Conservation (phyloP, 2,113 vertebrate genomes). For the Sardina pilchardus region DNA sequence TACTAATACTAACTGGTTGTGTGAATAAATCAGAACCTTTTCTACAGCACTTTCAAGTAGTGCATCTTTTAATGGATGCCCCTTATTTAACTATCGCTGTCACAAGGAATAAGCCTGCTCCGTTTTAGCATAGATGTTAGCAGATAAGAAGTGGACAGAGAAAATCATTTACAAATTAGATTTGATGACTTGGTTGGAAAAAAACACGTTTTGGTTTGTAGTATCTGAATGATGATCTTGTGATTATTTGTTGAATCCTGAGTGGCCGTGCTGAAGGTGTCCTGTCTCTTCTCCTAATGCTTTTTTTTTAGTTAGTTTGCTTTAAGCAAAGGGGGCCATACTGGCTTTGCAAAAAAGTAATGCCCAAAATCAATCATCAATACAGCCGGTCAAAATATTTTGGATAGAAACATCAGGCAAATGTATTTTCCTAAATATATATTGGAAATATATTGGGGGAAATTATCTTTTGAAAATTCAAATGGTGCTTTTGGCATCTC, state of each 20-base stretch:
- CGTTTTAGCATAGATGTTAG: no score
- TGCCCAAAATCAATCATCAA: not conserved
- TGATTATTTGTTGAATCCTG: not conserved
- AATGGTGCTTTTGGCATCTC: not conserved
- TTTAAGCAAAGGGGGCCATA: not conserved
- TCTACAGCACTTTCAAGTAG: not conserved
- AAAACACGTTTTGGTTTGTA: not conserved
- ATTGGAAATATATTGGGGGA: no score
- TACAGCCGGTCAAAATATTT: not conserved
- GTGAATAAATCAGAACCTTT: no score
- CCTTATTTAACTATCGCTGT: not conserved
- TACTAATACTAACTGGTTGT: not conserved
- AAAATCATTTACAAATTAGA: not conserved
- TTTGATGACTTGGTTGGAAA: no score
- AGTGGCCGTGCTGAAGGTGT: no score
- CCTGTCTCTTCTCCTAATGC: no score
- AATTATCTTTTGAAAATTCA: not conserved
- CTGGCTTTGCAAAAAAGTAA: not conserved
- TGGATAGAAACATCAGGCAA: no score
- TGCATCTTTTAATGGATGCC: not conserved
- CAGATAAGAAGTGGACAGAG: no score
- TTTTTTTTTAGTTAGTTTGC: no score
- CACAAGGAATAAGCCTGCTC: not conserved
- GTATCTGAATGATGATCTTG: not conserved
- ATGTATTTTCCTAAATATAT: no score